Base-by-base conservation (phyloP, 2,888 invertebrate species). In the Tenthredo livida region DNA sequence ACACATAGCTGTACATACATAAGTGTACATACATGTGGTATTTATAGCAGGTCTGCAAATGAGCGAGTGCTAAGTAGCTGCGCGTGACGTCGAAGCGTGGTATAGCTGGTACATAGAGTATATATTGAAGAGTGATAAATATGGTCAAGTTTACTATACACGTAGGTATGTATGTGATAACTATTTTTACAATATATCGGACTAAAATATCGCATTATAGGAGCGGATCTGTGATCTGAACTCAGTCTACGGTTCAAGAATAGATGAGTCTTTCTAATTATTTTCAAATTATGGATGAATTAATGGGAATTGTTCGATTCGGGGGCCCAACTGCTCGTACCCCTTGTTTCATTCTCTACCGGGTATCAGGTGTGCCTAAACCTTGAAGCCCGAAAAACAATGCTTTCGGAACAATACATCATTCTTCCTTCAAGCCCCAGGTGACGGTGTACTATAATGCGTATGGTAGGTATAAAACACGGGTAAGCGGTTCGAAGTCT, bases 1-100 rank as follows among this genome's bases (percentile, higher is more conserved):
- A 43, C 10, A 15, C 12, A 40, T 40, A 21, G 2, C 7, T 58
- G n/a, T 21, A 29, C 29, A 21, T 58, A 58, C 17, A 21, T 61
- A 61, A 4, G 25, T 61, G 12, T 61, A 29, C 29, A 29, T 29
- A 61, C 25, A 61, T 10, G 43, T 10, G 43, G 73, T 73, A 73
- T 40, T 40, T 43, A 73, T 73, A 73, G 73, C 73, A 9, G 25
- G 29, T 21, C 43, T 43, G 43, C 73, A 73, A 73, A 47, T 73
- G 40, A 73, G 15, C 43, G 25, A 73, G 67, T 67, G 73, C 43
- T 43, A 73, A 73, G 73, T 73, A 73, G 73, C 21, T 73, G 73
- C 25, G 40, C 47, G 73, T 73, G 43, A 73, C 40, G 21, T 40
- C 43, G 43, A 73, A 10, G 73, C 21, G 21, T 43, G 21, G 29